These are phyloP conservation scores for Chloroclystis v-ata DNA, from an alignment of 2,888 invertebrate genomes.

Conservation along the genomic window DNA sequence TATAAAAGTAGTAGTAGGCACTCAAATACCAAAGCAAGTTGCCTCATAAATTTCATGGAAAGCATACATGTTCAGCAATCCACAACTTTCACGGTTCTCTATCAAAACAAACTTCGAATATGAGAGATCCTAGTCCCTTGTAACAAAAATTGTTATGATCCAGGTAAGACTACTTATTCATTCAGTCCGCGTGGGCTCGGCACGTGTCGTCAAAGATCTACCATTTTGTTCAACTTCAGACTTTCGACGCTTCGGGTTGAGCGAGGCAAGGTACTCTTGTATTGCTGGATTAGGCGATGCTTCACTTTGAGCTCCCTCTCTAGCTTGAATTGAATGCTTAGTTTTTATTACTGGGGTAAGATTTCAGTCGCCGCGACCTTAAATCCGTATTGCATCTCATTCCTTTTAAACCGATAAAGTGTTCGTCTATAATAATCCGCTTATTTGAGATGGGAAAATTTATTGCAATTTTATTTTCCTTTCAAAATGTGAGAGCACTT, in stretches of 20 bases:
- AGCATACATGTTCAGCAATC: not conserved
- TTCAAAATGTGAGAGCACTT: not conserved
- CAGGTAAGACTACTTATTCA: constrained; percentile 32
- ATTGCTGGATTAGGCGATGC: constrained; percentile 46
- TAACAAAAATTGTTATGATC: constrained; percentile 30
- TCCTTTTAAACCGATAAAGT: constrained; percentile 22
- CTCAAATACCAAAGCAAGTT: too few relatives aligned
- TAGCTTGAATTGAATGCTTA: constrained; percentile 46
- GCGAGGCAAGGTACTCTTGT: constrained; percentile 38
- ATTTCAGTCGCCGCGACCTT: constrained; percentile 30
- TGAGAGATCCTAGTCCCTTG: constrained; percentile 15
- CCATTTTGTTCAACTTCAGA: constrained; percentile 37
- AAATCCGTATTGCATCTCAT: constrained; percentile 23
- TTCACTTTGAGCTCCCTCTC: constrained; percentile 41
- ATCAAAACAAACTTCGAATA: constrained; percentile 21
- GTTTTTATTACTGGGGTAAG: constrained; percentile 46
- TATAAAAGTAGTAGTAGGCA: too few relatives aligned
- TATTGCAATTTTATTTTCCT: not conserved
- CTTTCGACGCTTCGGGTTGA: constrained; percentile 40
- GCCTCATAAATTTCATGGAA: not conserved
- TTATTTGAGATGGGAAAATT: constrained; percentile 10
- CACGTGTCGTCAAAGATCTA: constrained; percentile 40
- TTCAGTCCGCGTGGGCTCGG: constrained; percentile 36
- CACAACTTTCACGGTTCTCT: constrained; percentile 11
- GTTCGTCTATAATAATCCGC: constrained; percentile 23